phyloP scores from a whole-genome alignment of 2,113 vertebrate species.

The Erythrolamprus reginae region DNA sequence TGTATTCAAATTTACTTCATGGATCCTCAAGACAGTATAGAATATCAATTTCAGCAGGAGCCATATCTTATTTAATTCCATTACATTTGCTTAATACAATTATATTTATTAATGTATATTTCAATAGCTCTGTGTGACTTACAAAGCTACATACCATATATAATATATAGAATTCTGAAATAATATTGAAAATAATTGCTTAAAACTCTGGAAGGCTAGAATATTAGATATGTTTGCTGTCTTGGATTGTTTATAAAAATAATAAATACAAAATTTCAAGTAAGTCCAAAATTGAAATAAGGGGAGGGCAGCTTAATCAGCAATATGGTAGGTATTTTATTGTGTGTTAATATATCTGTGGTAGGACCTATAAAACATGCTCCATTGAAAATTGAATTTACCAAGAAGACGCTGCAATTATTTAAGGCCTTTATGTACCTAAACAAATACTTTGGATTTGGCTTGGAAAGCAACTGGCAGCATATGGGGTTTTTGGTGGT shows the following conservation, averaged over 20 bases:
- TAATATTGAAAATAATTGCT: neutral
- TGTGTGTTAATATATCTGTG: neutral
- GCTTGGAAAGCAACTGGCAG: neutral
- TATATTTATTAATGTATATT: neutral
- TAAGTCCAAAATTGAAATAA: neutral
- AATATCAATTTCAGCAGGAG: neutral
- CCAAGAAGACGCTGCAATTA: neutral
- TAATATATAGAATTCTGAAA: neutral
- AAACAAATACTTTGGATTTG: neutral
- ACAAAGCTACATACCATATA: neutral
- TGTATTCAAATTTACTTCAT: neutral
- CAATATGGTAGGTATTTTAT: neutral
- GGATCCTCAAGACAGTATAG: neutral
- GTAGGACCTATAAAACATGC: neutral
- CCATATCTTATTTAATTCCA: neutral
- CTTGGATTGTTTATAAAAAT: neutral
- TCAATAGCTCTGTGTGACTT: neutral
- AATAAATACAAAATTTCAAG: neutral
- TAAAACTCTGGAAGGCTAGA: neutral
- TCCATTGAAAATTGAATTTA: neutral
- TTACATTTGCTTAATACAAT: neutral
- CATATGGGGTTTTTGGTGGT: neutral
- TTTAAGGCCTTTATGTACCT: neutral
- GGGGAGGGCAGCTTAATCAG: neutral
- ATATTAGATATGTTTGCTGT: neutral